Percentiles rank a stretch among this genome's conserved stretches.
These are phyloP conservation scores for Neoniphon sammara DNA, from an alignment of 2,797 vertebrate species.

Conservation along the genomic window DNA sequence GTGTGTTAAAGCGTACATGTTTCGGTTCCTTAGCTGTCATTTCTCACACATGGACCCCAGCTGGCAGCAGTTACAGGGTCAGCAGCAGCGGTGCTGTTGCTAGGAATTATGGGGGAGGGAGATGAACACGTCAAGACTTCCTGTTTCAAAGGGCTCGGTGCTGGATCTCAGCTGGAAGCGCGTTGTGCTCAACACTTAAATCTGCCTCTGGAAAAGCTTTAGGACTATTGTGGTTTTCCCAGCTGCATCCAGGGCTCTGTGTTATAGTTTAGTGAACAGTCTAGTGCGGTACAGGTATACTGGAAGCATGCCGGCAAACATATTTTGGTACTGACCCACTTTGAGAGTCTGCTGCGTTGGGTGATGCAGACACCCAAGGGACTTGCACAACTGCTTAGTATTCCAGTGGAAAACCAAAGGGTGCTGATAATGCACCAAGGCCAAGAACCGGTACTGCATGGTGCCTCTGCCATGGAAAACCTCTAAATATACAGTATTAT, in stretches of 20 bases:
- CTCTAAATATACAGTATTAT: background rate
- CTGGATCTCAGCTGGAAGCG: constrained; percentile 13
- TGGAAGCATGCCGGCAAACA: constrained; percentile 3
- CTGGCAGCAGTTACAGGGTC: constrained; percentile 6
- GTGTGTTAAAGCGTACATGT: constrained; percentile 13
- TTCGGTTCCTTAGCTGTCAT: constrained; percentile 19
- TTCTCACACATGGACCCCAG: background rate
- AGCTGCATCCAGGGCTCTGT: constrained; percentile 5
- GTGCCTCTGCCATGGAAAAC: constrained; percentile 32
- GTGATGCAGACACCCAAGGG: background rate
- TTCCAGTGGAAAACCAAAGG: constrained; percentile 2
- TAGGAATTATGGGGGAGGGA: constrained; percentile 49
- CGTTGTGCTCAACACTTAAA: background rate
- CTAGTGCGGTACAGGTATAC: constrained; percentile 24
- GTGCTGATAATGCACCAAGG: background rate
- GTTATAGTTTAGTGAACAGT: constrained; percentile 11
- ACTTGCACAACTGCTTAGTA: background rate
- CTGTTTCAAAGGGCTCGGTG: constrained; percentile 51
- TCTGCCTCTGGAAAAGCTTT: constrained; percentile 2
- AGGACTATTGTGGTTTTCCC: constrained; percentile 22
- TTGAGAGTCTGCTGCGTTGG: constrained; percentile 13
- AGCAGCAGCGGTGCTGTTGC: constrained; percentile 15
- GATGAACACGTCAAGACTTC: constrained; percentile 46
- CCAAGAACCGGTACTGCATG: background rate
- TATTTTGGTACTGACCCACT: constrained; percentile 51